Evolutionary conservation across 37 sponge, comb jelly and placozoan species (phyloP).

Genomic region (Corticium candelabrum): DNA sequence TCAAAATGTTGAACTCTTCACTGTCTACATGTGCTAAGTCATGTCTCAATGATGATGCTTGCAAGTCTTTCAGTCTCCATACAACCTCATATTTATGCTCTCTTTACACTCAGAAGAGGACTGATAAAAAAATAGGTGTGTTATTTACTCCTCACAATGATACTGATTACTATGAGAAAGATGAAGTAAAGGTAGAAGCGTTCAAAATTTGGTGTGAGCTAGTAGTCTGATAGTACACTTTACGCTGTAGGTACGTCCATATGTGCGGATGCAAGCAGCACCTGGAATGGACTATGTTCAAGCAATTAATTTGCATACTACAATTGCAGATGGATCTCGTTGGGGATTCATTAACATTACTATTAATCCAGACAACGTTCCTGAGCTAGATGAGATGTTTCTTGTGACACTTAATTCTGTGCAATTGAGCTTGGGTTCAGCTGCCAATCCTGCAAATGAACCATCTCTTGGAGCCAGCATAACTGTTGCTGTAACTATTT

Average conservation of each 20-base stretch:
- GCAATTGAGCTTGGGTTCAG: slow-evolving; percentile 15
- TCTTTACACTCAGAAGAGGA: neutral
- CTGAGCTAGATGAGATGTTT: slow-evolving; percentile 73
- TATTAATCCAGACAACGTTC: slow-evolving; percentile 37
- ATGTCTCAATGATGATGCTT: slow-evolving; percentile 34
- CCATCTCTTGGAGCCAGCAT: slow-evolving; percentile 25
- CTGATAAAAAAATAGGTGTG: no score
- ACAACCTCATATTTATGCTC: neutral
- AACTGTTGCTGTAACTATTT: neutral
- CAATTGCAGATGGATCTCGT: no score
- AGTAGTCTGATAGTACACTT: no score
- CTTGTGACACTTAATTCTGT: slow-evolving; percentile 32
- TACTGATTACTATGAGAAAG: no score
- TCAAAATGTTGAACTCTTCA: neutral
- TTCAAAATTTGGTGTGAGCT: no score
- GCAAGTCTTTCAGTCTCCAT: slow-evolving; percentile 30
- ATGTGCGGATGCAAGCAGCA: no score
- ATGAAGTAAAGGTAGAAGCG: no score
- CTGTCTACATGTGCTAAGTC: slow-evolving; percentile 29
- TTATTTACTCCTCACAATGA: no score
- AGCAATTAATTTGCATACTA: no score
- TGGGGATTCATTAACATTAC: slow-evolving; percentile 25
- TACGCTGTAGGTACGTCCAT: no score
- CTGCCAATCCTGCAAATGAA: neutral
- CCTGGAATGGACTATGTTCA: no score